A percentile compares a stretch with the other conserved stretches of the same genome.
phyloP scores from a whole-genome alignment of 2,113 vertebrate genomes.

The Tragelaphus strepsiceros region DNA sequence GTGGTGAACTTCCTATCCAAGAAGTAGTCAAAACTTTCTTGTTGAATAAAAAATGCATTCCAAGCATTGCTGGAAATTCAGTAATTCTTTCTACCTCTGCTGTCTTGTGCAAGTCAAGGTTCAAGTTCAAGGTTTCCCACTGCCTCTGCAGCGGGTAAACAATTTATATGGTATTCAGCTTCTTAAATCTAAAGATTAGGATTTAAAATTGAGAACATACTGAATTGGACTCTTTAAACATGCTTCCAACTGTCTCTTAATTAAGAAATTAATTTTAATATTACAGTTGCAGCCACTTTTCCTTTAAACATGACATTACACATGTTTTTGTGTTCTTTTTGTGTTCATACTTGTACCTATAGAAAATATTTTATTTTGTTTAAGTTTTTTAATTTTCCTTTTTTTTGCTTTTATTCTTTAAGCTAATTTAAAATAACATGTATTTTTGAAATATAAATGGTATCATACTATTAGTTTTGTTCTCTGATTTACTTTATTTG shows the following conservation, averaged over 20 bases:
- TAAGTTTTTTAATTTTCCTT: neutral
- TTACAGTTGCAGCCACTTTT: neutral
- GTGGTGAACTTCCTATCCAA: neutral
- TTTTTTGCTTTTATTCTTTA: neutral
- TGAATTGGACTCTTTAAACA: neutral
- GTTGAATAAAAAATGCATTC: neutral
- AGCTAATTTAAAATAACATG: neutral
- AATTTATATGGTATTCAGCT: neutral
- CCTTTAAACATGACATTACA: neutral
- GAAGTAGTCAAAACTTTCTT: neutral
- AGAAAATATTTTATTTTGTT: neutral
- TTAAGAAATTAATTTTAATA: neutral
- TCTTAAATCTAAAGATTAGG: neutral
- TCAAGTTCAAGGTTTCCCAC: neutral
- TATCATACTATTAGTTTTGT: neutral
- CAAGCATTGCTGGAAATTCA: neutral
- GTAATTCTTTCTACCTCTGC: neutral
- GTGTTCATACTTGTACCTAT: neutral
- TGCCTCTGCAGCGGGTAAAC: neutral
- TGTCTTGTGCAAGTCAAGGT: neutral
- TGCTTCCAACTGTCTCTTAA: neutral
- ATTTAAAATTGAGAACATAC: neutral
- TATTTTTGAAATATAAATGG: neutral
- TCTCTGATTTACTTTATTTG: neutral
- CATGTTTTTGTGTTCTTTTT: neutral